Evolutionary conservation across 2,113 vertebrate genomes (phyloP), one percentile per base, ranked within the genome.

Genomic region (Syrmaticus mikado): DNA sequence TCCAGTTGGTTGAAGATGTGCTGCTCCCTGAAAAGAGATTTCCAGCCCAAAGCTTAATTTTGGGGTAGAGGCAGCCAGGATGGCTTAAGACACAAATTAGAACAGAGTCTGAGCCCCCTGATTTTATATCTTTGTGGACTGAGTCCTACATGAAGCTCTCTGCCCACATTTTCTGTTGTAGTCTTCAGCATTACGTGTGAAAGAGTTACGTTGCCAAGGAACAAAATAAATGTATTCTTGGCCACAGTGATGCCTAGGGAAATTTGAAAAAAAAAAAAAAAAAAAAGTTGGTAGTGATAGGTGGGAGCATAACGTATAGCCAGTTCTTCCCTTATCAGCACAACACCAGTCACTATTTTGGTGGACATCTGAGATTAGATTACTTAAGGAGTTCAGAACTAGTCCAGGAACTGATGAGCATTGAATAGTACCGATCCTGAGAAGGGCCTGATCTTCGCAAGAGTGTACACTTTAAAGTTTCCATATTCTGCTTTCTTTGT

Each of bases 11-110:
- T 85, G 58, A 79, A 79, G 85, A 89, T 71, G 72, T 87, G 76
- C 79, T 40, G 8, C 90, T 90, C 93, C 79, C 92, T 94, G 72
- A 22, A 87, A 73, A 43, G 57, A 75, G 67, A 71, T 87, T 87
- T 38, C 75, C 30, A 62, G 16, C 58, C 28, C 18, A 5, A 36
- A 25, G 24, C 40, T 82, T 87, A 87, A 89, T 85, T 76, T 90
- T 50, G 70, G 60, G 82, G 79, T 73, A 61, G 40, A 61, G 72
- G 53, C 72, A 85, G 50, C 38, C 89, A 85, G 22, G 48, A 3
- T 78, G 46, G 13, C 14, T 80, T 89, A 36, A 89, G 66, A 79
- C 0, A 0, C 50, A 70, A 62, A 66, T 74, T 60, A 66, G 25
- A 94, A 55, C 60, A 34, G 40, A 73, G 58, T 19, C 45, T 87